phyloP scores from a whole-genome alignment of 2,797 vertebrate species.

The Catharus ustulatus region DNA sequence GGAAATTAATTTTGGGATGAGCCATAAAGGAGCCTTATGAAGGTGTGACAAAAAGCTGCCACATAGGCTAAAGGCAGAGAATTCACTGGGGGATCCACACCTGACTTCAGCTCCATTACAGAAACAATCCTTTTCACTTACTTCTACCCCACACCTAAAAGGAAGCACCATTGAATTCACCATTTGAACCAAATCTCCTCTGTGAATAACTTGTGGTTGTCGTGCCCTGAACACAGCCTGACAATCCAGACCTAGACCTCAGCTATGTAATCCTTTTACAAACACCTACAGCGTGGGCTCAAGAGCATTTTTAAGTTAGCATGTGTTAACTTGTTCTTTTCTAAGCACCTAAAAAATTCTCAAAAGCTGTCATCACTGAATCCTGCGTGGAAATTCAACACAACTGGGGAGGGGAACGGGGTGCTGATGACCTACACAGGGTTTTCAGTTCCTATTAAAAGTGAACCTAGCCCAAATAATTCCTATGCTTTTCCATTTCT shows the following conservation, averaged over 20 bases:
- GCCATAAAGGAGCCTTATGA: background rate
- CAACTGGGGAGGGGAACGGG: fast-evolving
- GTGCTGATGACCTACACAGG: background rate
- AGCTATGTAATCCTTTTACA: background rate
- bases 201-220: background rate
- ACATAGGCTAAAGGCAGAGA: background rate
- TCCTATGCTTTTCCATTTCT: background rate
- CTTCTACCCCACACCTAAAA: background rate
- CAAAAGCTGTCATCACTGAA: background rate
- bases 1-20: background rate
- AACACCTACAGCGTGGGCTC: background rate
- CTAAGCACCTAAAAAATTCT: background rate
- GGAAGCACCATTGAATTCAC: background rate
- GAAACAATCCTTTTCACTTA: background rate
- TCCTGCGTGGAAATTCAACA: background rate
- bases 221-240: background rate
- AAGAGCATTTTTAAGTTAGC: background rate
- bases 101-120: background rate
- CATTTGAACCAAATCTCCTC: background rate
- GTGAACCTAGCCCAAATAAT: background rate
- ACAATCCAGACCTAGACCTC: background rate
- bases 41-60: background rate
- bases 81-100: background rate
- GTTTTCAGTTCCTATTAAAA: background rate
- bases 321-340: background rate